Percentiles rank a stretch among this genome's conserved stretches.
These are phyloP conservation scores for Lampris megalopsis DNA, from an alignment of 2,113 vertebrate genomes.

Conservation along the genomic window DNA sequence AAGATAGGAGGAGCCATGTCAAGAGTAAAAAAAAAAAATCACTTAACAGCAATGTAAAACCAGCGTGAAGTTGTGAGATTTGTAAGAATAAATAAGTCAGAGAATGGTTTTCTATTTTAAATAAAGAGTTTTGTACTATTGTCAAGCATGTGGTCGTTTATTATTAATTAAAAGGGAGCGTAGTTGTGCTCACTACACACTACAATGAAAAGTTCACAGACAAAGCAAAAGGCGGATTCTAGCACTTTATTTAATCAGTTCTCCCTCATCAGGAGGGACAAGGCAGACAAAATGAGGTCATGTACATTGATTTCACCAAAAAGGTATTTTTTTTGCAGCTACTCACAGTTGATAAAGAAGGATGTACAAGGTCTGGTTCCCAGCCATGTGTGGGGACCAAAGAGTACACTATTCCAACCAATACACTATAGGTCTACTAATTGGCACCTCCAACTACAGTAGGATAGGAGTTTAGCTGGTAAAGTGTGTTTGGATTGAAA, in stretches of 20 bases:
- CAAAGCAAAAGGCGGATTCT: neutral
- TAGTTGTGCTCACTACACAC: neutral
- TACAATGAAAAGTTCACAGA: neutral
- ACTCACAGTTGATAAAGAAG: slow-evolving; percentile 24
- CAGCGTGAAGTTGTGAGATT: slow-evolving; percentile 78
- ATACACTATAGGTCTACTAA: too few relatives aligned
- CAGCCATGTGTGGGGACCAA: too few relatives aligned
- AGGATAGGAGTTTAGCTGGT: too few relatives aligned
- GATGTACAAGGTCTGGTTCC: too few relatives aligned
- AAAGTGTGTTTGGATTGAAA: too few relatives aligned
- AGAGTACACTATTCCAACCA: too few relatives aligned
- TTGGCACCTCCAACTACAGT: too few relatives aligned
- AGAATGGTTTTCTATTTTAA: slow-evolving; percentile 92
- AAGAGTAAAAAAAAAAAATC: slow-evolving; percentile 40
- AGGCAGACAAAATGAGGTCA: slow-evolving; percentile 42
- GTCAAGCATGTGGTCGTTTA: neutral
- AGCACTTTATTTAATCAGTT: slow-evolving; percentile 52
- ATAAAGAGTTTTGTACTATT: slow-evolving; percentile 80
- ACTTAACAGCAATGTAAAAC: slow-evolving; percentile 60
- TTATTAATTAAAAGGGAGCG: neutral
- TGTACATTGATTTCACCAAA: neutral
- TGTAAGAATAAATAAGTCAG: slow-evolving; percentile 83
- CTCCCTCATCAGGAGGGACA: slow-evolving; percentile 19
- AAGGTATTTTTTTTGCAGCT: slow-evolving; percentile 13
- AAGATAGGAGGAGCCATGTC: slow-evolving; percentile 80